Evolutionary conservation across 2,888 invertebrate species (phyloP), one percentile per base, ranked within the genome.

Genomic region (Scaptomyza cyrtandrae): DNA sequence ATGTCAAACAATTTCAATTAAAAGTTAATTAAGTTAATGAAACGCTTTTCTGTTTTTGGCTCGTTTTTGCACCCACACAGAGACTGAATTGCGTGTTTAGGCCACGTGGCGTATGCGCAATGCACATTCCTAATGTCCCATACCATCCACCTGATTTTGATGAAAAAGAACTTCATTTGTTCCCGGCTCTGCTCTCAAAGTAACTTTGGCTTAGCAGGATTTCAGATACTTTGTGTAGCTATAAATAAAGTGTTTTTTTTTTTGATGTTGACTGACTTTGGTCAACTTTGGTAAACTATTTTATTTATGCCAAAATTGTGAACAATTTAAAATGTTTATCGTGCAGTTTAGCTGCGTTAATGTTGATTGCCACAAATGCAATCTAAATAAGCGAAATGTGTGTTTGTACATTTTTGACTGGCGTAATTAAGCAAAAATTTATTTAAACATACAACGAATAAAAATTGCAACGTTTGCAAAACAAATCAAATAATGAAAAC

Each of bases 21-120:
- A 83, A 87, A 73, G 69, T 88, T 86, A 88, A 83, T 88, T 84
- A 86, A 84, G 63, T 86, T 84, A 84, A 84, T 87, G 89, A 86
- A 87, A 84, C 59, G 66, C 35, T 62, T 63, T 35, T 29, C 7
- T 14, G 29, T 31, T 48, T 73, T 68, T 68, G 60, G 27, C 56
- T 37, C 58, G 56, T 58, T 78, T 72, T 68, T 74, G 48, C 75
- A 75, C 69, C 3, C 24, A 24, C 19, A 24, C 24, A 1, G 0
- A 27, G 27, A 27, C 27, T 27, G 27, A 7, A 29, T 0, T 6
- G 29, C 29, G 0, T 29, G 29, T 29, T 29, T 29, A 4, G 29
- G 29, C 48, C 45, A 74, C 44, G 45, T 39, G 68, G 68, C 78
- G 68, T 78, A 78, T 74, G 57, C 78, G 73, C 50, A 60, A 66